Percentiles rank a stretch among this genome's conserved stretches.
These are phyloP conservation scores for Oryctes rhinoceros DNA, from an alignment of 1,140 invertebrate genomes.

Conservation along the genomic window DNA sequence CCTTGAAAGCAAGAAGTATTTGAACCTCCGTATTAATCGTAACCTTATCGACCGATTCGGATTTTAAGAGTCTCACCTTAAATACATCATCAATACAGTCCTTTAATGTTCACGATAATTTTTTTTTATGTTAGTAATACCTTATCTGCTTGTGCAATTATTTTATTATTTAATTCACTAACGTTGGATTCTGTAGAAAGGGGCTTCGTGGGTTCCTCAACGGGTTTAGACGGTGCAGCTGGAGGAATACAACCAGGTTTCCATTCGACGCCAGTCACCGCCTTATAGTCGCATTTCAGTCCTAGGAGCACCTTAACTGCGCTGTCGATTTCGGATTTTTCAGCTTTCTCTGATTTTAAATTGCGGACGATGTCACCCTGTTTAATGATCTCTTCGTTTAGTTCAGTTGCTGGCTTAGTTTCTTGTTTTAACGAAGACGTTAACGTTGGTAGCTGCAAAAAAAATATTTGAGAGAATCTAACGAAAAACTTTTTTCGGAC, in stretches of 20 bases:
- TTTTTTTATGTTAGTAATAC: conserved; percentile 62
- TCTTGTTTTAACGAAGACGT: neutral
- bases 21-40: conserved; percentile 71
- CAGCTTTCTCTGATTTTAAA: conserved; percentile 71
- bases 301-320: conserved; percentile 78
- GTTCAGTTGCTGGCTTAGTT: conserved; percentile 40
- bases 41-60: conserved; percentile 71
- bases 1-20: conserved; percentile 71
- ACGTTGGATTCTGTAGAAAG: neutral
- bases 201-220: conserved; percentile 14
- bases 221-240: conserved; percentile 28
- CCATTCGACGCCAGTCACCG: conserved; percentile 64
- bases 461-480: neutral
- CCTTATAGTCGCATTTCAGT: conserved; percentile 84
- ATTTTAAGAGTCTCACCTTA: conserved; percentile 42
- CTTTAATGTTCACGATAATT: neutral
- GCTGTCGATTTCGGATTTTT: conserved; percentile 67
- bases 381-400: conserved; percentile 63
- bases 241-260: conserved; percentile 52
- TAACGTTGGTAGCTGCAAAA: neutral
- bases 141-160: conserved; percentile 76
- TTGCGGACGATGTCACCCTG: conserved; percentile 78
- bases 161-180: conserved; percentile 65
- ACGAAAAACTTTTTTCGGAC: neutral
- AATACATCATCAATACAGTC: neutral